These are phyloP conservation scores for Drosophila affinis DNA, from an alignment of 2,888 invertebrate species.

Conservation along the genomic window DNA sequence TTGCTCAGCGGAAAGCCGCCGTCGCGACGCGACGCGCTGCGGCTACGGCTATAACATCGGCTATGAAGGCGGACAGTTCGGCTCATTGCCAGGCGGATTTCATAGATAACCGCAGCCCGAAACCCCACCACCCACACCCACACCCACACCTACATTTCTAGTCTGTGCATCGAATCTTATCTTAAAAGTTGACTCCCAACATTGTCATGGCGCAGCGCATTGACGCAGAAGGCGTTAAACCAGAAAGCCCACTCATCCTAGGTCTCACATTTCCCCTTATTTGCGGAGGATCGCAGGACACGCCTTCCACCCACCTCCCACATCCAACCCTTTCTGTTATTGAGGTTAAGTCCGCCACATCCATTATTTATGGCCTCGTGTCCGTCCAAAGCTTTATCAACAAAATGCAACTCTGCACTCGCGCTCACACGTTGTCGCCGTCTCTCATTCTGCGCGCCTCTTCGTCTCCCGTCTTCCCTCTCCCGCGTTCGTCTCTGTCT, in stretches of 20 bases:
- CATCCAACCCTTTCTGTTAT: neutral
- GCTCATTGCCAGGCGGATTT: constrained; percentile 68
- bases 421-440: constrained; percentile 28
- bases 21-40: constrained; percentile 7
- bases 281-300: neutral
- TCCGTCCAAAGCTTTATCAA: neutral
- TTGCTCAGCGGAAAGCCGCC: constrained; percentile 45
- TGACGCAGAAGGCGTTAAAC: constrained; percentile 37
- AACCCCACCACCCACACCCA: constrained; percentile 7
- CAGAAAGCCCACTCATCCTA: constrained; percentile 23
- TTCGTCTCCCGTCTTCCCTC: neutral
- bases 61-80: constrained; percentile 63
- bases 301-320: neutral
- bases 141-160: constrained; percentile 22
- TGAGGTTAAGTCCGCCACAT: constrained; percentile 1
- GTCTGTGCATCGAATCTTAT: constrained; percentile 71
- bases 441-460: constrained; percentile 4
- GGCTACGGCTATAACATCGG: constrained; percentile 32
- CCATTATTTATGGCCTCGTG: neutral
- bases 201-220: constrained; percentile 39
- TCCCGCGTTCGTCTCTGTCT: constrained; percentile 3
- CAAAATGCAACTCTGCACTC: neutral
- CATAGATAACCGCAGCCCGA: constrained; percentile 59
- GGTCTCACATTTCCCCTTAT: neutral
- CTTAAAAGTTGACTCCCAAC: constrained; percentile 78